phyloP scores from a whole-genome alignment of 2,888 invertebrate genomes.

The Nephrotoma flavescens region DNA sequence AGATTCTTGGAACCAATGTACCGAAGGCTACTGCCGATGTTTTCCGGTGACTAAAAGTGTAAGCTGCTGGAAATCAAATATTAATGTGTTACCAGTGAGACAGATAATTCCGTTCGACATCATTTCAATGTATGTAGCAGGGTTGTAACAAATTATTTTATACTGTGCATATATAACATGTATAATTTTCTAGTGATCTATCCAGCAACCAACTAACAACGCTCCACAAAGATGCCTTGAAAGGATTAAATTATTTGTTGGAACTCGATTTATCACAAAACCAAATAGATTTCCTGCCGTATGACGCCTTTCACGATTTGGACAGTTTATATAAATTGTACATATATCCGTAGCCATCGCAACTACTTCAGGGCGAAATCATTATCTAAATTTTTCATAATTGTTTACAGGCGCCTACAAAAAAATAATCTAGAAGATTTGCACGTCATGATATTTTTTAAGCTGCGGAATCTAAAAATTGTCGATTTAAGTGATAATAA shows the following conservation, averaged over 20 bases:
- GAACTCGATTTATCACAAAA: slow-evolving; percentile 53
- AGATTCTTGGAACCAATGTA: slow-evolving; percentile 41
- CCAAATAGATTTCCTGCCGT: slow-evolving; percentile 43
- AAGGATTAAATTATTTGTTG: slow-evolving; percentile 39
- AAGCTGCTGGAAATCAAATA: slow-evolving; percentile 45
- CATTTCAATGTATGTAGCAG: slow-evolving; percentile 37
- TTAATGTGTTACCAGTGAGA: slow-evolving; percentile 39
- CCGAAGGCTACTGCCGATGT: slow-evolving; percentile 48
- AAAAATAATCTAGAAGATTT: slow-evolving; percentile 42
- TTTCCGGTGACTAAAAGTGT: slow-evolving; percentile 45
- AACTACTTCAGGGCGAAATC: background rate
- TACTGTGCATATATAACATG: background rate
- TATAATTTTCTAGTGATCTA: slow-evolving; percentile 39
- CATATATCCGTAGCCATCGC: slow-evolving; percentile 20
- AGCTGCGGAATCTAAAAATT: slow-evolving; percentile 41
- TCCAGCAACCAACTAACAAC: slow-evolving; percentile 50
- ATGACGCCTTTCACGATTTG: slow-evolving; percentile 42
- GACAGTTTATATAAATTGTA: slow-evolving; percentile 43
- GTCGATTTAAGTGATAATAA: slow-evolving; percentile 46
- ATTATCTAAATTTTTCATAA: background rate
- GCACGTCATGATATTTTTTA: slow-evolving; percentile 34
- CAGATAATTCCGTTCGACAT: slow-evolving; percentile 49
- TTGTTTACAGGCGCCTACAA: slow-evolving; percentile 37
- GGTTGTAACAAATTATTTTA: background rate
- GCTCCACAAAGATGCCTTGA: slow-evolving; percentile 47